Conservation (phyloP, 2,113 vertebrate genomes). For the Pluvialis apricaria region DNA sequence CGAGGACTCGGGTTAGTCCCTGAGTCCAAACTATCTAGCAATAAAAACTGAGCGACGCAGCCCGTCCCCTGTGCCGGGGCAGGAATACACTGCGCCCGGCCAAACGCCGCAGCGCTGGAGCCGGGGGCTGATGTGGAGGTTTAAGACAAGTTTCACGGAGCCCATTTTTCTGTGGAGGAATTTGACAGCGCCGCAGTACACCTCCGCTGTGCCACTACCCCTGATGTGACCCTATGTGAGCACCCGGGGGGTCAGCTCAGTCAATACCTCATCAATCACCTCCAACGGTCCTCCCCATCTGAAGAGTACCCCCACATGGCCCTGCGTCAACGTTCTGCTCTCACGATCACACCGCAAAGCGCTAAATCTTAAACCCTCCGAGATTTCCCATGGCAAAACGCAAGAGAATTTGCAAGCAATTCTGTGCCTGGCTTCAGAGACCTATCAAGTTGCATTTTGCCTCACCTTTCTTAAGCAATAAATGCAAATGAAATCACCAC, state of each 20-base stretch:
- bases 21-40: neutral
- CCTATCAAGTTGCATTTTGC: accelerated
- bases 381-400: accelerated
- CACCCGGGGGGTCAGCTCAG: neutral
- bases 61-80: neutral
- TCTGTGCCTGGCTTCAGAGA: neutral
- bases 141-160: accelerated
- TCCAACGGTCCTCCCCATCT: accelerated
- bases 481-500: neutral
- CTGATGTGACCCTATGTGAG: accelerated
- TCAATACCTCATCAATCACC: neutral
- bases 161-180: neutral
- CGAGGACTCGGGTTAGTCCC: neutral
- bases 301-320: no score
- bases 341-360: accelerated
- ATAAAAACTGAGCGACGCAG: neutral
- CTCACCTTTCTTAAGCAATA: neutral
- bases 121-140: neutral
- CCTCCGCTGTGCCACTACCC: accelerated
- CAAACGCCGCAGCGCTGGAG: accelerated
- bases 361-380: no score
- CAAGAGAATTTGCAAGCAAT: neutral
- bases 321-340: accelerated
- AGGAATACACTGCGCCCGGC: neutral
- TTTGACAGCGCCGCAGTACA: accelerated